A percentile compares a stretch with the other conserved stretches of the same genome.
Conservation (phyloP, 2,113 vertebrate genomes). For the Bujurquina vittata region DNA sequence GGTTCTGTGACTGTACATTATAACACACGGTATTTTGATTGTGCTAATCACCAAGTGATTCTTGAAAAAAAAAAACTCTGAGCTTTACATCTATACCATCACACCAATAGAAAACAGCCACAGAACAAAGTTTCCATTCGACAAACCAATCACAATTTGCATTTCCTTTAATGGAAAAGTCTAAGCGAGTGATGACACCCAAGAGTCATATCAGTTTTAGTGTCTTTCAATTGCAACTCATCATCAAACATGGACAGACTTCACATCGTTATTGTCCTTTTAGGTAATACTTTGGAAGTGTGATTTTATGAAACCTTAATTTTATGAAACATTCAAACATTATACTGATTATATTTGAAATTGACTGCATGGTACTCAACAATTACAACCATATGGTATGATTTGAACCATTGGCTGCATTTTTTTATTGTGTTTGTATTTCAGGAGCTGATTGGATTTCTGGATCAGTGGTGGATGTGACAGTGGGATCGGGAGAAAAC, state of each 20-base stretch:
- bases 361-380: background rate
- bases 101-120: background rate
- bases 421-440: background rate
- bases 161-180: constrained; percentile 15
- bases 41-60: background rate
- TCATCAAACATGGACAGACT: constrained; percentile 11
- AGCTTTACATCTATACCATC: too few species aligned
- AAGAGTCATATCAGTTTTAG: too few species aligned
- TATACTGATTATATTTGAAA: background rate
- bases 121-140: constrained; percentile 4
- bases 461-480: constrained; percentile 16
- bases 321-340: background rate
- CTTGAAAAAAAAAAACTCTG: background rate
- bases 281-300: constrained; percentile 22
- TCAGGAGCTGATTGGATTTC: constrained; percentile 5
- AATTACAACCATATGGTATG: background rate
- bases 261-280: background rate
- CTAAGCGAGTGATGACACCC: background rate
- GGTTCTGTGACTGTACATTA: too few species aligned
- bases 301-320: background rate
- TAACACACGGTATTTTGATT: too few species aligned
- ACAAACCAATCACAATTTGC: constrained; percentile 13
- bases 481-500: constrained; percentile 37
- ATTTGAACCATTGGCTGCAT: background rate
- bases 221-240: background rate